Evolutionary conservation across 1,140 invertebrate genomes (phyloP).

Genomic region (Scaptomyza hsui): DNA sequence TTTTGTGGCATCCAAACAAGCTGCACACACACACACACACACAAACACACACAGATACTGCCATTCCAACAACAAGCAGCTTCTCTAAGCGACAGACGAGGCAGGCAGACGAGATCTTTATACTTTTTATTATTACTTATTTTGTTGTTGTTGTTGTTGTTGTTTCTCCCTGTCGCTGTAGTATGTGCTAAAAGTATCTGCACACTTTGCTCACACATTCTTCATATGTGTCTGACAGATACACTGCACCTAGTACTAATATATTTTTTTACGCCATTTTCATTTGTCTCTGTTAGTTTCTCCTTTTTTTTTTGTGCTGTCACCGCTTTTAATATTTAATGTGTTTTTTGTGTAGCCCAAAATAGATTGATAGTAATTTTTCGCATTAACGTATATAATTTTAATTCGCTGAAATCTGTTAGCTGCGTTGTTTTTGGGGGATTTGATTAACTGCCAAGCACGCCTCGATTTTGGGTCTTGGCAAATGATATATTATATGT

Average conservation of each 20-base stretch:
- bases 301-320: constrained; percentile 3
- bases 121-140: constrained; percentile 22
- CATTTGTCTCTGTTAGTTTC: not conserved
- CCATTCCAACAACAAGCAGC: not conserved
- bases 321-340: constrained; percentile 11
- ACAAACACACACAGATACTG: constrained; percentile 5
- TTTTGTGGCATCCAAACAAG: constrained; percentile 38
- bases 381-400: not conserved
- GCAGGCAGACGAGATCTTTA: constrained; percentile 33
- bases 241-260: constrained; percentile 2
- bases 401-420: not conserved
- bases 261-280: constrained; percentile 4
- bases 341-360: constrained; percentile 18
- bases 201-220: constrained; percentile 13
- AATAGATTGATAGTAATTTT: not conserved
- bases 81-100: constrained; percentile 14
- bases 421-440: not conserved
- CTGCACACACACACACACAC: constrained; percentile 37
- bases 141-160: not conserved
- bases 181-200: constrained; percentile 38
- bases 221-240: constrained; percentile 18
- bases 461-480: not conserved
- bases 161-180: constrained; percentile 4
- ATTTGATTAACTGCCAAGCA: constrained; percentile 12
- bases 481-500: not conserved